Conservation (phyloP, 2,888 invertebrate species). For the Lysandra bellargus region DNA sequence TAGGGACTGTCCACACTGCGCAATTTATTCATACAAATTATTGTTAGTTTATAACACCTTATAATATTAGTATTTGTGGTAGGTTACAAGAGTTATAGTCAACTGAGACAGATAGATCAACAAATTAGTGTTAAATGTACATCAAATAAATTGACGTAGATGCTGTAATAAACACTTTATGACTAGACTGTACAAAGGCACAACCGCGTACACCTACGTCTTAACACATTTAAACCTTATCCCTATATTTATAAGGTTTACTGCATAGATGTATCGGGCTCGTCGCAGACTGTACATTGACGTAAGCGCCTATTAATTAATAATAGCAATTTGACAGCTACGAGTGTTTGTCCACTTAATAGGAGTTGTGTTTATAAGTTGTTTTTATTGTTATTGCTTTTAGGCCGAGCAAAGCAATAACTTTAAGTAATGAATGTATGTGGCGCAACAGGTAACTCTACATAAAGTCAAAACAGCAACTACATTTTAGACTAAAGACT, state of each 20-base stretch:
- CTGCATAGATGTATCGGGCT: neutral
- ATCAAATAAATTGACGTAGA: neutral
- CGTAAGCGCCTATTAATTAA: slow-evolving; percentile 27
- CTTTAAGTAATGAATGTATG: neutral
- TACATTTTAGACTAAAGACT: too few species aligned
- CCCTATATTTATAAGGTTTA: too few species aligned
- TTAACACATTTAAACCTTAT: too few species aligned
- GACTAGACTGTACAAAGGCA: neutral
- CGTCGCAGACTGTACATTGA: neutral
- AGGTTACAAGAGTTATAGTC: too few species aligned
- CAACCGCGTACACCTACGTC: neutral
- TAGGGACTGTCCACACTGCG: too few species aligned
- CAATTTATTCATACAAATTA: too few species aligned
- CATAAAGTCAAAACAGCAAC: too few species aligned
- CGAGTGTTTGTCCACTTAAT: neutral
- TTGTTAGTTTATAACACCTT: too few species aligned
- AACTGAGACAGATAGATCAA: too few species aligned
- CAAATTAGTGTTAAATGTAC: neutral
- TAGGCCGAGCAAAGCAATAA: too few species aligned
- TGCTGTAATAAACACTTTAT: neutral
- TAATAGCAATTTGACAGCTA: slow-evolving; percentile 31
- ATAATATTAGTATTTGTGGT: too few species aligned
- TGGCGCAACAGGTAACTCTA: neutral
- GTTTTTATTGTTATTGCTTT: too few species aligned
- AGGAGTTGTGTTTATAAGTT: neutral